Conservation (phyloP, 2,797 vertebrate genomes). For the Micropoecilia bifurca region DNA sequence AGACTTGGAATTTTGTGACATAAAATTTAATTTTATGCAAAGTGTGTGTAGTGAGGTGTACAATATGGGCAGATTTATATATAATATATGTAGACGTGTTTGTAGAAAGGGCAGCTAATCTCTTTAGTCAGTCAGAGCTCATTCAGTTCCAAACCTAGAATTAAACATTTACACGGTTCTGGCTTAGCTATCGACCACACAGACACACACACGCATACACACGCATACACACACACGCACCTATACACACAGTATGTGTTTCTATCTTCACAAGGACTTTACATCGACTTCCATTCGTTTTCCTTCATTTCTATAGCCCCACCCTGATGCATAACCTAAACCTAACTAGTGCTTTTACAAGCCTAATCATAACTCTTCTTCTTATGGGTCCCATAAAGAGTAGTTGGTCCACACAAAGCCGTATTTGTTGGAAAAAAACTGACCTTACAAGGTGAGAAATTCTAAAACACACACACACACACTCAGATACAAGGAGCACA, state of each 20-base stretch:
- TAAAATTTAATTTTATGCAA: conserved; percentile 6
- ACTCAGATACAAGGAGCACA: neutral
- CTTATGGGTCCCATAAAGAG: neutral
- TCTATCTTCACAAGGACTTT: no score
- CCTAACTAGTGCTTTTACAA: no score
- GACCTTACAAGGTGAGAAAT: neutral
- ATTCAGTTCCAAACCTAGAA: conserved; percentile 47
- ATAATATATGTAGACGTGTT: conserved; percentile 32
- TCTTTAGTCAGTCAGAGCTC: conserved; percentile 52
- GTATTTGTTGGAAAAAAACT: no score
- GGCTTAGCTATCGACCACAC: neutral
- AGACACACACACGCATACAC: neutral
- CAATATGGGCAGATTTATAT: conserved; percentile 4
- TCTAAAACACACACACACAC: neutral
- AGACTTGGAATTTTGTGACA: conserved; percentile 2
- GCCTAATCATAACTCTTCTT: neutral
- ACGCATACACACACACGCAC: neutral
- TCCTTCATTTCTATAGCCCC: no score
- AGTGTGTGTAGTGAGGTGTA: conserved; percentile 8
- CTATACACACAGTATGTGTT: neutral
- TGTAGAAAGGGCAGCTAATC: conserved; percentile 47
- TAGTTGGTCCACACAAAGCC: neutral
- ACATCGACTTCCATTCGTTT: no score
- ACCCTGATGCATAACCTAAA: no score
- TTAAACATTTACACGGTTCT: conserved; percentile 45